Conservation (phyloP, 1,140 invertebrate species). For the Schlechtendalia chinensis region DNA sequence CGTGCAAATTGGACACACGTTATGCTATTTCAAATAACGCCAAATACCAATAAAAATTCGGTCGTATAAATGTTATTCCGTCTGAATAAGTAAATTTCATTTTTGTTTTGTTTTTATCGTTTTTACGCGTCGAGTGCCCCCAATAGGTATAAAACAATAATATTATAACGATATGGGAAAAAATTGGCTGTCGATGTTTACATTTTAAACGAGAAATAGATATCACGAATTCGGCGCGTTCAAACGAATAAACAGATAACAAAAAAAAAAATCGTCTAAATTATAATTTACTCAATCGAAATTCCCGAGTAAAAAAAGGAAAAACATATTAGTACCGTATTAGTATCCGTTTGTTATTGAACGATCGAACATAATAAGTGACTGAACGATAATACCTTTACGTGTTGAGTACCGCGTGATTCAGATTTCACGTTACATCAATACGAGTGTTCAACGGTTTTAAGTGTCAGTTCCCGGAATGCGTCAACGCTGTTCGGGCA, state of each 20-base stretch:
- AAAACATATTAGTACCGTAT: not conserved
- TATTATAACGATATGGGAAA: too few species aligned
- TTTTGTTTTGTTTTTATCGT: too few species aligned
- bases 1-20: too few species aligned
- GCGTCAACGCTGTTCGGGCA: not conserved
- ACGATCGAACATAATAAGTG: not conserved
- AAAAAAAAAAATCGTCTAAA: not conserved
- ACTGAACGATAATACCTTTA: not conserved
- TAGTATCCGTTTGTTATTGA: not conserved
- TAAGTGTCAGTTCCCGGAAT: not conserved
- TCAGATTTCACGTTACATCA: not conserved
- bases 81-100: too few species aligned
- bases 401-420: not conserved
- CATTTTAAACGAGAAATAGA: too few species aligned
- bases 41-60: too few species aligned
- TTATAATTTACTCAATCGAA: not conserved
- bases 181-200: too few species aligned
- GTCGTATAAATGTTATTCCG: too few species aligned
- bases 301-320: not conserved
- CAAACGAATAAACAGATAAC: not conserved
- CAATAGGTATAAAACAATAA: too few species aligned
- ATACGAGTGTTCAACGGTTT: not conserved
- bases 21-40: too few species aligned
- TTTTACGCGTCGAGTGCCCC: too few species aligned
- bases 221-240: too few species aligned